A percentile compares a stretch with the other conserved stretches of the same genome.
Evolutionary conservation across 2,113 vertebrate genomes (phyloP).

Genomic region (Willisornis vidua): DNA sequence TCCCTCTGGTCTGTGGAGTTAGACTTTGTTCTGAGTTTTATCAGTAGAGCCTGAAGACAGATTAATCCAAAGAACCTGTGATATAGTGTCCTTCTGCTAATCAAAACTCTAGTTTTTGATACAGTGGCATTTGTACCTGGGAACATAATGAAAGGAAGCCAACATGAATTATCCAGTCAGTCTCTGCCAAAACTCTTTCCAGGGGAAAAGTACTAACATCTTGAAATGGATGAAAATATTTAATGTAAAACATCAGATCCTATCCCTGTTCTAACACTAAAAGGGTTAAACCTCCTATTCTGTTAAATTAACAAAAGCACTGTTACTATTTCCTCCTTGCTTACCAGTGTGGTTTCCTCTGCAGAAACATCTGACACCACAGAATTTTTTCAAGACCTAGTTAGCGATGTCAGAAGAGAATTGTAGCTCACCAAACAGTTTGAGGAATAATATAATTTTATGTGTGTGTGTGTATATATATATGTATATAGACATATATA

Average conservation of each 20-base stretch:
- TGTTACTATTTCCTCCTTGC: constrained; percentile 35
- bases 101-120: not conserved
- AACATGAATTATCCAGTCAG: not conserved
- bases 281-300: constrained; percentile 6
- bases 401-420: constrained; percentile 46
- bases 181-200: not conserved
- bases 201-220: not conserved
- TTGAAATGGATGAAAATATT: not conserved
- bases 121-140: not conserved
- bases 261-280: not conserved
- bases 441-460: constrained; percentile 41
- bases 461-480: not conserved
- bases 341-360: constrained; percentile 44
- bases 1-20: not conserved
- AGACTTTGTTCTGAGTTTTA: not conserved
- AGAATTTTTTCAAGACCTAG: constrained; percentile 47
- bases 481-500: not conserved
- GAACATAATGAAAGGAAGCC: not conserved
- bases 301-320: not conserved
- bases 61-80: not conserved
- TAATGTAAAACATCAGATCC: not conserved
- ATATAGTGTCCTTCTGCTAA: not conserved
- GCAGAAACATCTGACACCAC: constrained; percentile 20
- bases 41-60: not conserved
- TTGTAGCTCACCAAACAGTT: constrained; percentile 39